phyloP scores from a whole-genome alignment of 1,140 invertebrate species.

The Pissodes strobi region DNA sequence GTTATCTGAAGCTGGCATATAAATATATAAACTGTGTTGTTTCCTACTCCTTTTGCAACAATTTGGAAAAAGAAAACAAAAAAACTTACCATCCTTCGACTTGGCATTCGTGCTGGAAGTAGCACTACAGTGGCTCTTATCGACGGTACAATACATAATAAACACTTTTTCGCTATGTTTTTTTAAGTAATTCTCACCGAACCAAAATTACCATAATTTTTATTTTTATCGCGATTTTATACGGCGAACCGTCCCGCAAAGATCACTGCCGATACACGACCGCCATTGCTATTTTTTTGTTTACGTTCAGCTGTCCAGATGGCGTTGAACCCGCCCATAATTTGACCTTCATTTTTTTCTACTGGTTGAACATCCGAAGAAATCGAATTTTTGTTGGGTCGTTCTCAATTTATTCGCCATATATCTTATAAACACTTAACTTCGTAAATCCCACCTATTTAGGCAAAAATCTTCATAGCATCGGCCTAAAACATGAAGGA shows the following conservation, averaged over 20 bases:
- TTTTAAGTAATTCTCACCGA: constrained; percentile 56
- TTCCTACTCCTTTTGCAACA: too few relatives aligned
- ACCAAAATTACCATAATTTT: constrained; percentile 54
- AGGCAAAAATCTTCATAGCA: too few relatives aligned
- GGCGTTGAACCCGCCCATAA: too few relatives aligned
- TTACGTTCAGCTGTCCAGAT: constrained; percentile 41
- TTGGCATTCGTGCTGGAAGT: constrained; percentile 51
- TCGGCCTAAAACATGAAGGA: too few relatives aligned
- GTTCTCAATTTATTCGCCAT: too few relatives aligned
- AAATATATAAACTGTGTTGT: too few relatives aligned
- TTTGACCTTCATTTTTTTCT: too few relatives aligned
- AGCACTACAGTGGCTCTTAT: constrained; percentile 53
- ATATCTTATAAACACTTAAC: too few relatives aligned
- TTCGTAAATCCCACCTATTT: too few relatives aligned
- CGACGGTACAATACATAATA: constrained; percentile 57
- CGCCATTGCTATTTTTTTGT: constrained; percentile 53
- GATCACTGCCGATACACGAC: constrained; percentile 50
- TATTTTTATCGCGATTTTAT: constrained; percentile 34
- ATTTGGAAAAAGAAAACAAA: constrained; percentile 16
- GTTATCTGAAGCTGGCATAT: too few relatives aligned
- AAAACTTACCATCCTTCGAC: constrained; percentile 55
- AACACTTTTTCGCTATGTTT: constrained; percentile 51
- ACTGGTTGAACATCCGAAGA: too few relatives aligned
- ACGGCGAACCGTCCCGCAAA: constrained; percentile 36
- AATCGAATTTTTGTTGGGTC: too few relatives aligned